Evolutionary conservation across 1,140 invertebrate species (phyloP), one percentile per base, ranked within the genome.

Genomic region (Apis dorsata): DNA sequence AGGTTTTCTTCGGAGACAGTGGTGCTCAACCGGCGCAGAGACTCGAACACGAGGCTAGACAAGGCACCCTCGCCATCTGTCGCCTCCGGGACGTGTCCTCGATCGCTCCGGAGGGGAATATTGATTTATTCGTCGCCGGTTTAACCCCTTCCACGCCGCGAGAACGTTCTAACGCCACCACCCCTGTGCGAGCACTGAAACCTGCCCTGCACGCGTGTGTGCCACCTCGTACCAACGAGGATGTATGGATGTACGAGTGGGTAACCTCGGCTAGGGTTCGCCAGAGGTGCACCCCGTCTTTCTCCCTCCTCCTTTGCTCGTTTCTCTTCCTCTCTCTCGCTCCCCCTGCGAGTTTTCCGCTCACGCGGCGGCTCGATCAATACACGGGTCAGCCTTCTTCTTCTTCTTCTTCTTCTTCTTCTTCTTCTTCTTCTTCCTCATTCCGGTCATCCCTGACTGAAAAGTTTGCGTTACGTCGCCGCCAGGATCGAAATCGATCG

Each of bases 71-170:
- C 77, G 62, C 84, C 88, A 89, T 89, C 88, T 89, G 88, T 88
- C 88, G 88, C 77, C 86, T 86, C 68, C 76, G 79, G 79, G 82
- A 86, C 82, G 77, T 83, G 84, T 75, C 83, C 80, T 81, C 84
- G 81, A 88, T 88, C 80, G 73, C 77, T 53, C 21, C 59, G 79
- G 81, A 89, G 86, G 89, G 83, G 88, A 83, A 89, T 90, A 90
- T 90, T 90, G 89, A 90, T 90, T 90, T 90, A 89, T 89, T 85
- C 86, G 65, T 84, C 76, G 68, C 57, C 15, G 75, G 28, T 49
- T n/a, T 84, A 78, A 77, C 85, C 86, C 86, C 83, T 79, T 87
- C 86, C 79, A 81, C 62, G 60, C 15, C 17, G n/a, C 53, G 34
- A 44, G 57, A 63, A 59, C 78, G 70, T 80, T 68, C 78, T 78